These are phyloP conservation scores for Rafetus swinhoei DNA, from an alignment of 2,113 vertebrate genomes.

Conservation along the genomic window DNA sequence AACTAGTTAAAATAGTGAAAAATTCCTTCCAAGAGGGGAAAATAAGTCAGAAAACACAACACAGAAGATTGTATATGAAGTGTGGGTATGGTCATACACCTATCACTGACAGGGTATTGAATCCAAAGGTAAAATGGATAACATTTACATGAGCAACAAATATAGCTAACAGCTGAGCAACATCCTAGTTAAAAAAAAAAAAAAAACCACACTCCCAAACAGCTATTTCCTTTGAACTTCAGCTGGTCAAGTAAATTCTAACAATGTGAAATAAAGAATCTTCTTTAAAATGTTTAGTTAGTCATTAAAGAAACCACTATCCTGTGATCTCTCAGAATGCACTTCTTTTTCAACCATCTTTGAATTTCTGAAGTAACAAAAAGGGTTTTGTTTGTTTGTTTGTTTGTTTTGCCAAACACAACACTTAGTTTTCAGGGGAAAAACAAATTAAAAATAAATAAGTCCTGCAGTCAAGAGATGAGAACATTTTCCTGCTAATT, in stretches of 20 bases:
- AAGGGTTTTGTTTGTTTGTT: background rate
- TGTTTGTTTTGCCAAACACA: background rate
- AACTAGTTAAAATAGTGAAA: background rate
- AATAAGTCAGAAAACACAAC: background rate
- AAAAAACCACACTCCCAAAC: background rate
- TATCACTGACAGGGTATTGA: background rate
- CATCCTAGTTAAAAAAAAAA: background rate
- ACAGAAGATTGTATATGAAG: background rate
- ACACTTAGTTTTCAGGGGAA: conserved; percentile 8
- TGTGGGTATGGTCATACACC: background rate
- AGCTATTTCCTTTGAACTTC: background rate
- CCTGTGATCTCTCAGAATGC: background rate
- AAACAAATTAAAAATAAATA: background rate
- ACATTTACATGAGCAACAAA: background rate
- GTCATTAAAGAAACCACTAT: background rate
- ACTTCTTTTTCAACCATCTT: background rate
- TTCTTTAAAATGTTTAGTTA: background rate
- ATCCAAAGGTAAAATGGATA: background rate
- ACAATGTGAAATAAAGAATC: background rate
- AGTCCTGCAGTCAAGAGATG: background rate
- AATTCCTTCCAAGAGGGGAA: background rate
- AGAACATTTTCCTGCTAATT: background rate
- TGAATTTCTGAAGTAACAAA: background rate
- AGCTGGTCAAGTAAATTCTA: background rate
- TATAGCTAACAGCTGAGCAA: background rate